Evolutionary conservation across 2,113 vertebrate genomes (phyloP).

Genomic region (Strigops habroptila): DNA sequence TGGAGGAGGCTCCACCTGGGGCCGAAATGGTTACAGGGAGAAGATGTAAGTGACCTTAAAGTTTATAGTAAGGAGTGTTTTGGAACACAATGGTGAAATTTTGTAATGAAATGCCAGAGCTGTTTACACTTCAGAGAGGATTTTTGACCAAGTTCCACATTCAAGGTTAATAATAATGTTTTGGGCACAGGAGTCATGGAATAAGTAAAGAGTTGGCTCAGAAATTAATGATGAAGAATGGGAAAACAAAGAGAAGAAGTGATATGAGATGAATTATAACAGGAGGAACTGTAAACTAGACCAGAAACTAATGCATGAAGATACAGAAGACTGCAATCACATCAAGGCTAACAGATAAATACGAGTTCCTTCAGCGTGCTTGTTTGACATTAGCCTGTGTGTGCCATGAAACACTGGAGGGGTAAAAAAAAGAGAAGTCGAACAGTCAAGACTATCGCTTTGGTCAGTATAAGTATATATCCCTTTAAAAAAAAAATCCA

Average conservation of each 20-base stretch:
- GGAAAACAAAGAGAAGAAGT: conserved; percentile 24
- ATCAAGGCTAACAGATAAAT: conserved; percentile 20
- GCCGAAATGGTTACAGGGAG: neutral
- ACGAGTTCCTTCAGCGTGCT: neutral
- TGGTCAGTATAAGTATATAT: neutral
- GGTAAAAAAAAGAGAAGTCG: neutral
- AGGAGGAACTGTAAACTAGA: conserved; percentile 7
- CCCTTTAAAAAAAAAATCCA: neutral
- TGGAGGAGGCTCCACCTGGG: conserved; percentile 1
- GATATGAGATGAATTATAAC: conserved; percentile 44
- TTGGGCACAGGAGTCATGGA: neutral
- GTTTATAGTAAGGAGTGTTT: conserved; percentile 9
- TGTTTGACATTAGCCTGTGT: neutral
- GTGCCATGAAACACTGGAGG: neutral
- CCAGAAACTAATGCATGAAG: neutral
- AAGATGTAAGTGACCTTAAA: neutral
- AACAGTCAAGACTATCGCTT: neutral
- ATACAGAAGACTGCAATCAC: conserved; percentile 10
- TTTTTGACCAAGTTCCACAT: conserved; percentile 45
- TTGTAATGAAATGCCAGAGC: conserved; percentile 18
- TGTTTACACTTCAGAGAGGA: conserved; percentile 39
- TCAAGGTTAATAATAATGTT: conserved; percentile 33
- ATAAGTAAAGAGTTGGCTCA: conserved; percentile 48
- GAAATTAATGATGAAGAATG: conserved; percentile 32
- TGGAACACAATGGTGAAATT: conserved; percentile 20